These are phyloP conservation scores for Parus major DNA, from an alignment of 2,113 vertebrate genomes.

Conservation along the genomic window DNA sequence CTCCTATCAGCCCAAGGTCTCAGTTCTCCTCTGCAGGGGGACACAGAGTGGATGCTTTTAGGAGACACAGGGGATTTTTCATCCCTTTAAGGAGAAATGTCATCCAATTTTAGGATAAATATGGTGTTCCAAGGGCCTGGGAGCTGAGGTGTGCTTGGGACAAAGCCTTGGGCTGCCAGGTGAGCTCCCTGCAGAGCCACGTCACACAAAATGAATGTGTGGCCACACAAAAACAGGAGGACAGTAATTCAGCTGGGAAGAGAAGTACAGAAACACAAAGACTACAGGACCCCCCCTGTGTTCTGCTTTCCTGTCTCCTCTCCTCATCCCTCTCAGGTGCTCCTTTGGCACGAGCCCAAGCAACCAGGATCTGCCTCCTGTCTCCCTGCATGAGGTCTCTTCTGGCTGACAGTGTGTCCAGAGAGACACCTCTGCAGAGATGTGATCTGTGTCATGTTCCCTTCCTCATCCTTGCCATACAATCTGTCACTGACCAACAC, in stretches of 20 bases:
- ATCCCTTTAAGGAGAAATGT: neutral
- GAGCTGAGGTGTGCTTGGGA: neutral
- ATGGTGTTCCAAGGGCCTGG: neutral
- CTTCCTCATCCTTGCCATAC: neutral
- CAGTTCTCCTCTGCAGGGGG: accelerated
- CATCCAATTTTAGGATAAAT: neutral
- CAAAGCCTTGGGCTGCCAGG: neutral
- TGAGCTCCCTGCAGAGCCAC: neutral
- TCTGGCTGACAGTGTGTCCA: accelerated
- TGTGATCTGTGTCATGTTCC: neutral
- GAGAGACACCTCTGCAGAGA: neutral
- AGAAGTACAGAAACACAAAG: neutral
- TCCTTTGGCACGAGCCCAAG: neutral
- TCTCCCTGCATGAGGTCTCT: accelerated
- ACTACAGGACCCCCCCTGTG: accelerated
- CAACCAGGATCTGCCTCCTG: neutral
- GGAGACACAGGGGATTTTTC: neutral
- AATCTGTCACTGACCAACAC: neutral
- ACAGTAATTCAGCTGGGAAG: neutral
- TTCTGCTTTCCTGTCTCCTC: neutral
- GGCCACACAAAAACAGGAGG: neutral
- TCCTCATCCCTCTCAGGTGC: neutral
- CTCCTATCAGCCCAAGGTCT: neutral
- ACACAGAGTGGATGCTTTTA: neutral
- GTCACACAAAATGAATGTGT: no score